Conservation (phyloP, 2,797 vertebrate species). For the Cetoscarus ocellatus region DNA sequence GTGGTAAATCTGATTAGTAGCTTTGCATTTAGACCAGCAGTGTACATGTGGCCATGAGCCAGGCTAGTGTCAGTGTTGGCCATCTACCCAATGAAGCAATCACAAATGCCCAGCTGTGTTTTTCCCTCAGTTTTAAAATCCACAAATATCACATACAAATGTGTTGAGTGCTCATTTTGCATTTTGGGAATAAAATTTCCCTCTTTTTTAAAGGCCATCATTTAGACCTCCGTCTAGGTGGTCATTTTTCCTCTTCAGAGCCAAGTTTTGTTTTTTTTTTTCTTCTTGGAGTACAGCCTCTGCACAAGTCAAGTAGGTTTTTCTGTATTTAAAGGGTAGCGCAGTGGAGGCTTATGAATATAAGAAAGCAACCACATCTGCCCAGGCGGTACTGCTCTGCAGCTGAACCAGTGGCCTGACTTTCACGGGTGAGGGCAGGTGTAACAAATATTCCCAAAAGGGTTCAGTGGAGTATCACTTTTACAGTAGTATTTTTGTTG, state of each 20-base stretch:
- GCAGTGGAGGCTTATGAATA: slow-evolving; percentile 10
- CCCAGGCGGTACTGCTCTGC: slow-evolving; percentile 37
- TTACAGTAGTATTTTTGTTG: slow-evolving; percentile 54
- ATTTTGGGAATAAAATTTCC: slow-evolving; percentile 43
- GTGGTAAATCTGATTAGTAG: slow-evolving; percentile 8
- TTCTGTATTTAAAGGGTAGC: slow-evolving; percentile 35
- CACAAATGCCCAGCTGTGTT: slow-evolving; percentile 77
- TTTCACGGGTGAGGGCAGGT: slow-evolving; percentile 30
- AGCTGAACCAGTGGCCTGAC: slow-evolving; percentile 44
- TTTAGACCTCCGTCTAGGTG: slow-evolving; percentile 36
- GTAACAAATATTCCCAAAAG: slow-evolving; percentile 57
- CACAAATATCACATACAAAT: slow-evolving; percentile 49
- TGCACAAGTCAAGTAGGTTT: slow-evolving; percentile 23
- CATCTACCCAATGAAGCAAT: slow-evolving; percentile 47
- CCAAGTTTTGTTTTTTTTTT: slow-evolving; percentile 28
- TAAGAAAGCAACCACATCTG: slow-evolving; percentile 21
- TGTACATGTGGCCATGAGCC: slow-evolving; percentile 46
- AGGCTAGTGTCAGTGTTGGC: slow-evolving; percentile 34
- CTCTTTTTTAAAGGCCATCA: slow-evolving; percentile 25
- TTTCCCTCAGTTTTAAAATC: slow-evolving; percentile 57
- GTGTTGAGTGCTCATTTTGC: slow-evolving; percentile 64
- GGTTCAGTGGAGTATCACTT: slow-evolving; percentile 66
- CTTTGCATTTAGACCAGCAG: slow-evolving; percentile 35
- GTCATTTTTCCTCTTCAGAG: slow-evolving; percentile 25
- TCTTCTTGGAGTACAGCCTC: slow-evolving; percentile 11